phyloP scores from a whole-genome alignment of 2,888 invertebrate genomes.

The Leucophenga montana region DNA sequence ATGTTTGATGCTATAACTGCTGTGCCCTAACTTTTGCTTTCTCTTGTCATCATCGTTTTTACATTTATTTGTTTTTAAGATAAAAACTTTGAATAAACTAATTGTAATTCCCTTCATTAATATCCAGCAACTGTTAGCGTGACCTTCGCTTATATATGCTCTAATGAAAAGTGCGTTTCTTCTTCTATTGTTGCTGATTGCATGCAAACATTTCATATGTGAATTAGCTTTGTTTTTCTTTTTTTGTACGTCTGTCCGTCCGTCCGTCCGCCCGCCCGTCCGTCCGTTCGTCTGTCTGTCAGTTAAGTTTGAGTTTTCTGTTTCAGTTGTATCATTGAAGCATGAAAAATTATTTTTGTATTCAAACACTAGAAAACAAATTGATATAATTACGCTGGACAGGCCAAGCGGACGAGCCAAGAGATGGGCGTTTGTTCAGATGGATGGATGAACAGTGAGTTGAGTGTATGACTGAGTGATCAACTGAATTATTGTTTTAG shows the following conservation, averaged over 20 bases:
- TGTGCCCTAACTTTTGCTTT: too few species aligned
- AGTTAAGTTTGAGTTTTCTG: neutral
- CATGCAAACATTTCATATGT: neutral
- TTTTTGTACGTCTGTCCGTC: slow-evolving; percentile 24
- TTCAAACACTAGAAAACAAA: slow-evolving; percentile 65
- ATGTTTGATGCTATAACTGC: too few species aligned
- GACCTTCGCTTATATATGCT: too few species aligned
- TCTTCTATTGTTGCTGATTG: slow-evolving; percentile 22
- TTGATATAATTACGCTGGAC: slow-evolving; percentile 60
- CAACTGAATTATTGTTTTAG: neutral
- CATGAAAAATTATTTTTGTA: slow-evolving; percentile 55
- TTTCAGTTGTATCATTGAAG: slow-evolving; percentile 62
- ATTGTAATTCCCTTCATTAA: too few species aligned
- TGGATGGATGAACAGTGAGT: neutral
- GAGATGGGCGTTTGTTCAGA: neutral
- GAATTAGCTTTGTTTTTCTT: slow-evolving; percentile 18
- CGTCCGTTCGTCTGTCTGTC: too few species aligned
- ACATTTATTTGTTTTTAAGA: too few species aligned
- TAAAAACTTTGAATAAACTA: too few species aligned
- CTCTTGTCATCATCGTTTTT: neutral
- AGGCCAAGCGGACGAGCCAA: neutral
- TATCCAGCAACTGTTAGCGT: too few species aligned
- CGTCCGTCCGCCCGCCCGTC: slow-evolving; percentile 16
- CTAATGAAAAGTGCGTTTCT: too few species aligned
- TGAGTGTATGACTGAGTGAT: neutral